These are phyloP conservation scores for Miniopterus natalensis DNA, from an alignment of 2,113 vertebrate genomes.

Conservation along the genomic window DNA sequence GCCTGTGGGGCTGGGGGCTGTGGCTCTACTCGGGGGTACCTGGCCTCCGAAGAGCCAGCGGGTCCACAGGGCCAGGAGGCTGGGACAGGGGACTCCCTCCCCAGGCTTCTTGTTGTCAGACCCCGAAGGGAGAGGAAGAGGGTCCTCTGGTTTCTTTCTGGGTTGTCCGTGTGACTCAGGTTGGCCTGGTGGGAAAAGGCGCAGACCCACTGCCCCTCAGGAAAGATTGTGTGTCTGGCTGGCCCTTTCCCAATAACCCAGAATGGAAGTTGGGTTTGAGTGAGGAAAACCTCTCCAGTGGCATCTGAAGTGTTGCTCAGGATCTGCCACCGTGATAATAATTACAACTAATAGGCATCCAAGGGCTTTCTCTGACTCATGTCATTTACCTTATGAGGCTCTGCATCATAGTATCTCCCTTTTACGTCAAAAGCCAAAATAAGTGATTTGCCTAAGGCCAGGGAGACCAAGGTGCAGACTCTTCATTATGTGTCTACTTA, in stretches of 20 bases:
- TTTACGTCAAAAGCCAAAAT: background rate
- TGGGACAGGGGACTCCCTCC: background rate
- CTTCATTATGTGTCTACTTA: background rate
- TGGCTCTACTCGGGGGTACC: background rate
- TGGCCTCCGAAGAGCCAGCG: background rate
- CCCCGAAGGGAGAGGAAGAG: background rate
- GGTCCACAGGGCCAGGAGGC: too few species aligned
- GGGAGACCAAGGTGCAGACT: background rate
- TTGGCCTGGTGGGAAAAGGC: background rate
- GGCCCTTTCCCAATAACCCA: background rate
- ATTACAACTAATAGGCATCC: background rate
- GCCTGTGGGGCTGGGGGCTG: rapidly evolving
- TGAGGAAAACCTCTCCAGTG: background rate
- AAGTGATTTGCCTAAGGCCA: conserved; percentile 16
- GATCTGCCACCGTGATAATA: background rate
- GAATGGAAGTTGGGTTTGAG: background rate
- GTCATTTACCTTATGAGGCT: background rate
- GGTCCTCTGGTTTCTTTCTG: background rate
- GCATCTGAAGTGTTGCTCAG: background rate
- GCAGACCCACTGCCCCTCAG: background rate
- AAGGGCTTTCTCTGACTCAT: conserved; percentile 6
- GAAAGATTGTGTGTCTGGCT: background rate
- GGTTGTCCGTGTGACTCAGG: background rate
- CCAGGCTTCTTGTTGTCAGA: background rate
- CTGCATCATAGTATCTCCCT: background rate